Percentiles rank a stretch among this genome's conserved stretches.
Conservation (phyloP, 2,888 invertebrate genomes). For the Resseliella maxima region DNA sequence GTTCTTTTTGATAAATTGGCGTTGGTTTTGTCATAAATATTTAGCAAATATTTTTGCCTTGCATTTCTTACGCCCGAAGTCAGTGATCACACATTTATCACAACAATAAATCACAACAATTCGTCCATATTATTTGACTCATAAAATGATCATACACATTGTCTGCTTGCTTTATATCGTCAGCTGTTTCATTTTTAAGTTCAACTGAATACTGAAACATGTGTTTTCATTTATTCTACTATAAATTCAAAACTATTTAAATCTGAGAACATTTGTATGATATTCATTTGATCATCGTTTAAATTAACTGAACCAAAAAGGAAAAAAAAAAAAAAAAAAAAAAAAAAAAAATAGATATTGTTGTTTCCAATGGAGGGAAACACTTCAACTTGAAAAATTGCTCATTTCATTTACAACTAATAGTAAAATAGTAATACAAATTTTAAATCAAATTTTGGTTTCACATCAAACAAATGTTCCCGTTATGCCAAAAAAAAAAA, state of each 20-base stretch:
- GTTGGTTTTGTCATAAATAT: neutral
- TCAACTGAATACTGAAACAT: neutral
- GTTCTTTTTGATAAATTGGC: neutral
- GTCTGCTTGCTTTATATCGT: neutral
- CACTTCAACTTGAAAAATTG: neutral
- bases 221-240: neutral
- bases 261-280: neutral
- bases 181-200: slow-evolving; percentile 33
- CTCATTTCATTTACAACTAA: neutral
- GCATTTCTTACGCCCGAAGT: neutral
- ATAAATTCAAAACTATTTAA: neutral
- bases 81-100: slow-evolving; percentile 50
- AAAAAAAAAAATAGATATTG: neutral
- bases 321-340: too few relatives aligned
- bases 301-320: neutral
- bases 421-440: neutral
- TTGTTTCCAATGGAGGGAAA: neutral
- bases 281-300: neutral
- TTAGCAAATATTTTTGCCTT: neutral
- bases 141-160: neutral
- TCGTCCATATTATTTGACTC: neutral
- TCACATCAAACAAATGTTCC: neutral
- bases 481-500: neutral
- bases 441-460: neutral
- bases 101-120: slow-evolving; percentile 31